phyloP scores from a whole-genome alignment of 1,140 invertebrate species.

The Cyclina sinensis region DNA sequence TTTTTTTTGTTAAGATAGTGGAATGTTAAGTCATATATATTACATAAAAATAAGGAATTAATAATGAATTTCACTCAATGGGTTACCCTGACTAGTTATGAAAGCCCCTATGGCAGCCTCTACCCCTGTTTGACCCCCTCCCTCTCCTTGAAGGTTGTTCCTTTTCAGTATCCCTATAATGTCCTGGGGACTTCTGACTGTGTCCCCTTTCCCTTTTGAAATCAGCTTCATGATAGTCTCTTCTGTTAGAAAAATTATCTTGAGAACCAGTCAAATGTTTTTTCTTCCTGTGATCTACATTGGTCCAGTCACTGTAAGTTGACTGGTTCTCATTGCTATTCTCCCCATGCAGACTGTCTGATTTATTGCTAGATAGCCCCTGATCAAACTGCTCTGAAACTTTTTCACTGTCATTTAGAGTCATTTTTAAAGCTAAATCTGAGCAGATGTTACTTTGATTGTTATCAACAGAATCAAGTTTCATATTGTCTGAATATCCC shows the following conservation, averaged over 20 bases:
- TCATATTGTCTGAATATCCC: constrained; percentile 4
- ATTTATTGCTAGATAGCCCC: neutral
- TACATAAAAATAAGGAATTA: too few species aligned
- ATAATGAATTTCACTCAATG: too few species aligned
- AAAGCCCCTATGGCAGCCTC: constrained; percentile 10
- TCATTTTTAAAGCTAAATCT: neutral
- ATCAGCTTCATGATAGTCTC: neutral
- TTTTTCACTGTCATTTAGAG: neutral
- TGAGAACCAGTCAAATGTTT: constrained; percentile 43
- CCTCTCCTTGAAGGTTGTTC: constrained; percentile 2
- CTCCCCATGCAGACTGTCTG: neutral
- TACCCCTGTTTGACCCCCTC: constrained; percentile 16
- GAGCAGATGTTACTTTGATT: neutral
- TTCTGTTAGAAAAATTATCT: neutral
- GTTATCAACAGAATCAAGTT: neutral
- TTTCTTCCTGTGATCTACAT: constrained; percentile 34
- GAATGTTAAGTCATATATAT: too few species aligned
- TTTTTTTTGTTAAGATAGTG: too few species aligned
- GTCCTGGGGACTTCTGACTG: neutral
- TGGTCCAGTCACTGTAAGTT: neutral
- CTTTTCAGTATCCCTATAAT: neutral
- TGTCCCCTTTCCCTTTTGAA: neutral
- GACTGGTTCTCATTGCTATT: neutral
- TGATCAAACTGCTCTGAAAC: neutral
- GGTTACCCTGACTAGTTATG: neutral